Conservation (phyloP, 2,888 invertebrate species). For the Cyclophora albipunctata region DNA sequence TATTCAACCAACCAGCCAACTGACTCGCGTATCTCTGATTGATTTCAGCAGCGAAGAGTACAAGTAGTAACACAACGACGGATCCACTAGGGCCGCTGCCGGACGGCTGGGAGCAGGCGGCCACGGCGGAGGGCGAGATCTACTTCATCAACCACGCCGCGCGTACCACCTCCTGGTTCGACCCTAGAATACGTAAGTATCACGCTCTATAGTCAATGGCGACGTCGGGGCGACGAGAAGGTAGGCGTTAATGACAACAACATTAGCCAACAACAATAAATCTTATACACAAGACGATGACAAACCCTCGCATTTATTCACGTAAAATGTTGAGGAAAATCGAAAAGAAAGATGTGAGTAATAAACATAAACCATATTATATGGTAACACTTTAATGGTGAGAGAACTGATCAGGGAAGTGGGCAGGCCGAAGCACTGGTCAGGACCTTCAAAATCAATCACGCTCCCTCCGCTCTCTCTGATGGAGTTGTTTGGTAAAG, state of each 20-base stretch:
- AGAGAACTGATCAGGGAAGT: too few relatives aligned
- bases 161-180: conserved; percentile 97
- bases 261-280: background rate
- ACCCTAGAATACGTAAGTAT: conserved; percentile 96
- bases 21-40: conserved; percentile 48
- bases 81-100: conserved; percentile 85
- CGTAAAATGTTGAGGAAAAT: too few relatives aligned
- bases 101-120: conserved; percentile 92
- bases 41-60: conserved; percentile 74
- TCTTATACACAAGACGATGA: too few relatives aligned
- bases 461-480: too few relatives aligned
- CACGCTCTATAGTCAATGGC: background rate
- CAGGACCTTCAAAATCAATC: too few relatives aligned
- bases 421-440: too few relatives aligned
- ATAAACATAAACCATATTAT: too few relatives aligned
- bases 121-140: conserved; percentile 88
- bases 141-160: conserved; percentile 95
- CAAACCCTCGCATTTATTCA: too few relatives aligned
- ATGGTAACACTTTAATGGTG: too few relatives aligned
- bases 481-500: too few relatives aligned
- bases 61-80: conserved; percentile 66
- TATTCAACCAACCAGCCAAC: conserved; percentile 14
- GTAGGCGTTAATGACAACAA: conserved; percentile 3
- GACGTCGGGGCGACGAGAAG: too few relatives aligned
- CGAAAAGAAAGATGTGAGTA: too few relatives aligned